Evolutionary conservation across 1,140 invertebrate genomes (phyloP).

Genomic region (Procambarus virginalis): DNA sequence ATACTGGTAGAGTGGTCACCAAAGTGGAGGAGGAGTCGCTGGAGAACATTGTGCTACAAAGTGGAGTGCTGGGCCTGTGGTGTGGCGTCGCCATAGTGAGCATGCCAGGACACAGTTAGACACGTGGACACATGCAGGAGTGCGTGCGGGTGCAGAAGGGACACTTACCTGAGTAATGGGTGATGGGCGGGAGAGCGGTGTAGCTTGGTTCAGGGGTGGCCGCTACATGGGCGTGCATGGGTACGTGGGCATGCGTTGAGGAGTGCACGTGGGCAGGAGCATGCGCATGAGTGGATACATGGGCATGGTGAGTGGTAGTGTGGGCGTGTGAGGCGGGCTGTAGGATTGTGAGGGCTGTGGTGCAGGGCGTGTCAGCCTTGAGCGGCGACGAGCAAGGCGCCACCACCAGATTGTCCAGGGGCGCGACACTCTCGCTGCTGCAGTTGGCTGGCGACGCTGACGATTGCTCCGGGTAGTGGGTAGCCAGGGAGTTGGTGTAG

Average conservation of each 20-base stretch:
- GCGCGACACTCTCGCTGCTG: slow-evolving; percentile 74
- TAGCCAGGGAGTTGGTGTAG: slow-evolving; percentile 64
- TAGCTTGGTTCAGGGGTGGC: slow-evolving; percentile 75
- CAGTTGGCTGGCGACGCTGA: slow-evolving; percentile 42
- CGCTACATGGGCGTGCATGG: slow-evolving; percentile 63
- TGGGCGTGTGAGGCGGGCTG: slow-evolving; percentile 76
- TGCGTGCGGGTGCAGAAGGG: slow-evolving; percentile 11
- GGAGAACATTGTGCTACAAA: not conserved
- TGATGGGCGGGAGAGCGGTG: slow-evolving; percentile 83
- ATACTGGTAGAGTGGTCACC: not conserved
- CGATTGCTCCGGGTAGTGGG: slow-evolving; percentile 59
- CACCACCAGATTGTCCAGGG: slow-evolving; percentile 78
- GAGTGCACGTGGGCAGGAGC: slow-evolving; percentile 70
- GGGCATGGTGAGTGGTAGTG: slow-evolving; percentile 49
- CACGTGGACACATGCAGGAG: slow-evolving; percentile 3
- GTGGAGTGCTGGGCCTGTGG: not conserved
- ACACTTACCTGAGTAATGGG: slow-evolving; percentile 82
- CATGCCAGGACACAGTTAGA: slow-evolving; percentile 2
- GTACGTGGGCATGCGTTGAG: slow-evolving; percentile 70
- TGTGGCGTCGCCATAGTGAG: not conserved
- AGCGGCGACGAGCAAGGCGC: slow-evolving; percentile 73
- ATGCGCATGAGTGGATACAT: slow-evolving; percentile 52
- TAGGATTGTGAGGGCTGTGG: slow-evolving; percentile 74
- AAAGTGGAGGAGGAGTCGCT: not conserved
- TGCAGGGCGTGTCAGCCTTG: slow-evolving; percentile 72